Evolutionary conservation across 1,140 invertebrate genomes (phyloP), one percentile per base, ranked within the genome.

Genomic region (Eupeodes corollae): DNA sequence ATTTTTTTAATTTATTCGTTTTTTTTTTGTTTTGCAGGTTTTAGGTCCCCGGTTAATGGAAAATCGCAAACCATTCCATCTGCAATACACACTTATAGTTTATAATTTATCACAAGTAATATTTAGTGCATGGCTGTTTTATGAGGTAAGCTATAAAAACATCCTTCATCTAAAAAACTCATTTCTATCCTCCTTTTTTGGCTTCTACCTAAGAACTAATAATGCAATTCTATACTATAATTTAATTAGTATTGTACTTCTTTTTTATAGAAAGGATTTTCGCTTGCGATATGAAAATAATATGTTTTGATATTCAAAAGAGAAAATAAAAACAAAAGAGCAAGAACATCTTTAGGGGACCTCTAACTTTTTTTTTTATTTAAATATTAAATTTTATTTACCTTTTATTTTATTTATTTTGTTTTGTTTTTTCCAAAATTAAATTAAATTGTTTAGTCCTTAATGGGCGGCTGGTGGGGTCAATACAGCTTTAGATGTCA

Each of bases 41-140:
- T 51, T 76, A 44, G 90, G 90, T 11, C 88, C 88, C 40, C 79
- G 79, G 58, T 69, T 84, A 42, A 95, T 95, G 91, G 82, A 87
- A 68, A 82, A 89, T 62, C 77, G 88, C 55, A 82, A 88, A 70
- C 84, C 90, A 5, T 84, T 86, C 61, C 78, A 91, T 52, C 73
- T 93, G 15, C 79, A 87, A 54, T 78, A 80, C 51, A 71, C 84
- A 21, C 74, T 93, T 53, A 79, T 92, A 61, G 69, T 77, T 42
- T 95, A 95, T 70, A 94, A 95, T 73, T 73, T 86, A 47, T 75
- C 84, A 53, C 85, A 92, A 78, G 86, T 92, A 43, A 56, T 89
- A 58, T 84, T 91, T 60, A 88, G 84, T 56, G 69, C 76, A 41
- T 91, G 86, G 81, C 71, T 93, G 37, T 88, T 88, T 69, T 77